Conservation (phyloP, 1,140 invertebrate genomes). For the Contarinia nasturtii region DNA sequence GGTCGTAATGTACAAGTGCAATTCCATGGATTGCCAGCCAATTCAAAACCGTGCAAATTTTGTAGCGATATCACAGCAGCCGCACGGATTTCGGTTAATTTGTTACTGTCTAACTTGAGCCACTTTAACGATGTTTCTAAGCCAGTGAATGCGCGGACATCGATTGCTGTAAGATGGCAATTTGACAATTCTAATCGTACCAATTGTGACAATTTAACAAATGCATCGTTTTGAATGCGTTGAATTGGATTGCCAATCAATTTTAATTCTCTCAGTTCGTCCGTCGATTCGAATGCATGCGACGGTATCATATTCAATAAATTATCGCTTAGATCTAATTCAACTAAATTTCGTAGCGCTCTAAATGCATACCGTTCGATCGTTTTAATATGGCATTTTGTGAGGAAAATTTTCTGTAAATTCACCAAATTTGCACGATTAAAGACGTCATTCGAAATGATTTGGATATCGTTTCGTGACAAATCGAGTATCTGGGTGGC, state of each 20-base stretch:
- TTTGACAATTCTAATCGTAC: constrained; percentile 50
- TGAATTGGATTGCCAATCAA: constrained; percentile 53
- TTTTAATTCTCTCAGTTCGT: constrained; percentile 53
- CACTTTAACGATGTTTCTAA: constrained; percentile 47
- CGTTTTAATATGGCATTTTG: constrained; percentile 36
- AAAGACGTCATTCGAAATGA: constrained; percentile 48
- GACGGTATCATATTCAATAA: constrained; percentile 43
- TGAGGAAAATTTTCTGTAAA: constrained; percentile 55
- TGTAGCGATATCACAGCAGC: constrained; percentile 41
- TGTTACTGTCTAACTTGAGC: constrained; percentile 57
- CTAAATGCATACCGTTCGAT: constrained; percentile 45
- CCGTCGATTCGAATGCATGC: constrained; percentile 42
- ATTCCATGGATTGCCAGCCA: constrained; percentile 62
- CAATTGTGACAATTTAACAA: constrained; percentile 42
- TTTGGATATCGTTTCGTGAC: constrained; percentile 45
- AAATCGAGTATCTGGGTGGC: constrained; percentile 62
- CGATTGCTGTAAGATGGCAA: constrained; percentile 43
- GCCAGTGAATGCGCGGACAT: constrained; percentile 49
- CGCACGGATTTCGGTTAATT: constrained; percentile 39
- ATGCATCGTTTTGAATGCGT: constrained; percentile 45
- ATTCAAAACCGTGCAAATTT: constrained; percentile 49
- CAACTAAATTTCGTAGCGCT: constrained; percentile 51
- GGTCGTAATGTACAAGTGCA: constrained; percentile 58
- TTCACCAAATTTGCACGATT: constrained; percentile 48
- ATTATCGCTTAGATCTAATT: constrained; percentile 60